Conservation (phyloP, 2,113 vertebrate genomes). For the Alosa alosa region DNA sequence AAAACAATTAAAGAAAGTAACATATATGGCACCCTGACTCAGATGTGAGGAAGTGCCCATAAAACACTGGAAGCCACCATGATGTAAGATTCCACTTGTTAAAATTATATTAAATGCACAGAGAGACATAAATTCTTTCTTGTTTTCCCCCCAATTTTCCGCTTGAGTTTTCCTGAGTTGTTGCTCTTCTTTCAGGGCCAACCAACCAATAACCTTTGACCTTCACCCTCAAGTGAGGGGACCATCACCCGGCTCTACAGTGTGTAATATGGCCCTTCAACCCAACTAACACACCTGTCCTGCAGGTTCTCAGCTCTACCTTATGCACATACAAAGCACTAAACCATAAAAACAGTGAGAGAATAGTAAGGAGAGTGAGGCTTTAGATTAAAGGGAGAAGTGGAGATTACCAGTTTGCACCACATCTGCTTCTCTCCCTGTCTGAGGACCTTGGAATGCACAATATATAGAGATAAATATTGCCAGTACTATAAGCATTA, state of each 20-base stretch:
- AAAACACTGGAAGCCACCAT: constrained; percentile 9
- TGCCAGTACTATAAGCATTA: constrained; percentile 76
- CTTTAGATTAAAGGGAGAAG: constrained; percentile 60
- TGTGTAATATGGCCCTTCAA: background rate
- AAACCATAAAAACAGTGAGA: constrained; percentile 52
- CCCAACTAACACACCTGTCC: constrained; percentile 63
- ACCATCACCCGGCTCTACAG: background rate
- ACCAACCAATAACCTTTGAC: background rate
- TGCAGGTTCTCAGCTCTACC: constrained; percentile 63
- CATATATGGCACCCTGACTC: constrained; percentile 43
- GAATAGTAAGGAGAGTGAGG: constrained; percentile 49
- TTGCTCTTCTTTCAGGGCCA: constrained; percentile 60
- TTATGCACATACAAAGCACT: constrained; percentile 42
- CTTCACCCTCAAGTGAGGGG: background rate
- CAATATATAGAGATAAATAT: constrained; percentile 76
- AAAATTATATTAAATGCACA: constrained; percentile 37
- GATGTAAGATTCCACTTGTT: constrained; percentile 52
- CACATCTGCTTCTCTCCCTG: constrained; percentile 51
- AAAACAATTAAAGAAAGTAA: constrained; percentile 20
- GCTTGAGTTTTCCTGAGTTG: constrained; percentile 73
- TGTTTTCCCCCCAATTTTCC: constrained; percentile 10
- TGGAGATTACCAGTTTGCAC: constrained; percentile 63
- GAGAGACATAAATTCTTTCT: constrained; percentile 37
- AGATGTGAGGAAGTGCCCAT: constrained; percentile 53
- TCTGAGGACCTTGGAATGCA: constrained; percentile 71